A percentile compares a stretch with the other conserved stretches of the same genome.
phyloP scores from a whole-genome alignment of 2,888 invertebrate genomes.

The Meghimatium bilineatum region DNA sequence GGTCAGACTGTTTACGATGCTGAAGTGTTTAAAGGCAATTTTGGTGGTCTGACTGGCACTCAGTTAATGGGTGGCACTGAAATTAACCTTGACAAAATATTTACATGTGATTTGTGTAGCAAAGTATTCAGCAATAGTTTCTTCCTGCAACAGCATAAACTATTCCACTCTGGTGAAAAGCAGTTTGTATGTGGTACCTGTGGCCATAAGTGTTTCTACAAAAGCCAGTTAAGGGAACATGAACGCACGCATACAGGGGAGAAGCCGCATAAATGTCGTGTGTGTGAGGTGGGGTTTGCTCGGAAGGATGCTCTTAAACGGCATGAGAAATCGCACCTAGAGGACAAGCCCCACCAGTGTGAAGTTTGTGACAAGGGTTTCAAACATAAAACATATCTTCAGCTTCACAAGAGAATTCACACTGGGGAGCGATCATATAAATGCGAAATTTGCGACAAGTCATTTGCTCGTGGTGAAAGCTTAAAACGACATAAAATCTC shows the following conservation, averaged over 20 bases:
- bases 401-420: constrained; percentile 39
- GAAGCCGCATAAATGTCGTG: constrained; percentile 48
- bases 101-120: constrained; percentile 35
- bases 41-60: not conserved
- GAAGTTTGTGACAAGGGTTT: constrained; percentile 46
- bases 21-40: constrained; percentile 31
- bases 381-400: constrained; percentile 40
- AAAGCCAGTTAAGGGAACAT: constrained; percentile 46
- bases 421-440: constrained; percentile 35
- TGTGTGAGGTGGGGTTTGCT: constrained; percentile 49
- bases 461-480: constrained; percentile 37
- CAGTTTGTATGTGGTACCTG: constrained; percentile 46
- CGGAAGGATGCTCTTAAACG: constrained; percentile 45
- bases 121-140: constrained; percentile 45
- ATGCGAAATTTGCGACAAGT: constrained; percentile 43
- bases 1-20: constrained; percentile 19
- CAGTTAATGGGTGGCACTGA: not conserved
- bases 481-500: constrained; percentile 39
- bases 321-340: constrained; percentile 49
- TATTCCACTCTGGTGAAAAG: constrained; percentile 40
- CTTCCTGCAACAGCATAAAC: constrained; percentile 39
- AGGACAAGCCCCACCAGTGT: constrained; percentile 47
- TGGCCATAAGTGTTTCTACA: constrained; percentile 46
- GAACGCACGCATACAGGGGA: constrained; percentile 52
- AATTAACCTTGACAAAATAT: constrained; percentile 31